Base-by-base conservation (phyloP, 2,888 invertebrate genomes). In the Scotopteryx bipunctaria region DNA sequence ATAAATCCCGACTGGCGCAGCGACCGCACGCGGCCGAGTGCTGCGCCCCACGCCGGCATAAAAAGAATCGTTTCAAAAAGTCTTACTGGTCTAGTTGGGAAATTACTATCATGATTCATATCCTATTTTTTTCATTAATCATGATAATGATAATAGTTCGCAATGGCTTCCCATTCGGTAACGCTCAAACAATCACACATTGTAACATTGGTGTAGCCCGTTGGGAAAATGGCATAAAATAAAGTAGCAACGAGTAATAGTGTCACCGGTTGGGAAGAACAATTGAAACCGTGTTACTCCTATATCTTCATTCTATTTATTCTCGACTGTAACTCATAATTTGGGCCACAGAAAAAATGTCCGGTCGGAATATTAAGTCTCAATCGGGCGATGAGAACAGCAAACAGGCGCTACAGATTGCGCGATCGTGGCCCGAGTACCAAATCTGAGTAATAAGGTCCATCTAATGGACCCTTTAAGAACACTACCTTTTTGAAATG, bases 281-380 rank as follows among this genome's bases (percentile, higher is more conserved):
- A n/a, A n/a, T n/a, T n/a, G n/a, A n/a, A n/a, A n/a, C n/a, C n/a
- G n/a, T n/a, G n/a, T n/a, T n/a, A n/a, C n/a, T n/a, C n/a, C n/a
- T n/a, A n/a, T n/a, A 4, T 6, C 8, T 21, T 6, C 8, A 6
- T 21, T 3, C 2, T 21, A 1, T 21, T 25, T 25, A 1, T n/a
- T n/a, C n/a, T 9, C 1, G 9, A 8, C 8, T 1, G 16, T n/a
- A 36, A 9, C 5, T 13, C 1, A 3, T 19, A 16, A 48, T 45
- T 47, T 53, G 53, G 6, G 15, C 55, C 60, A 44, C 23, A 37
- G 37, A 47, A 43, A 54, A 41, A 57, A 42, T 52, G 59, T 57
- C 65, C 61, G 61, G 59, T 48, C 59, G 58, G 71, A 71, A 71
- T 75, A 73, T 69, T 64, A 73, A 73, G 68, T 66, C 64, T 49